These are phyloP conservation scores for Xiphophorus couchianus DNA, from an alignment of 2,113 vertebrate species.

Conservation along the genomic window DNA sequence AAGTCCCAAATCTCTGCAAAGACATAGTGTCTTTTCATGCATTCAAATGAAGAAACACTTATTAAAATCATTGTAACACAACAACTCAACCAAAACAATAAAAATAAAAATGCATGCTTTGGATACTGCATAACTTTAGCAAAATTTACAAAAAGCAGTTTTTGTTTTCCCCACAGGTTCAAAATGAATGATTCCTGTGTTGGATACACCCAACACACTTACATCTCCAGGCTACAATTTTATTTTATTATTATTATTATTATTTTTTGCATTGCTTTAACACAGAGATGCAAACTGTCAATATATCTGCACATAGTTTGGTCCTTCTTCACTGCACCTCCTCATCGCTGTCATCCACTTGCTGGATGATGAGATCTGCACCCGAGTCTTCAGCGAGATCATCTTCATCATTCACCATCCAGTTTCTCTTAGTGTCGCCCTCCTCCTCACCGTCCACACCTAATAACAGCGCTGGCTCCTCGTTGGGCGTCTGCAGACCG, in stretches of 20 bases:
- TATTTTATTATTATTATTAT: constrained; percentile 38
- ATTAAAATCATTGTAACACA: constrained; percentile 33
- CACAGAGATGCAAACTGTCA: background rate
- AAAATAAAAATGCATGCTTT: constrained; percentile 61
- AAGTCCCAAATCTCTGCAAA: constrained; percentile 22
- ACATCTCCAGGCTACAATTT: constrained; percentile 43
- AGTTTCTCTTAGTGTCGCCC: constrained; percentile 83
- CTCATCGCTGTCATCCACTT: constrained; percentile 95
- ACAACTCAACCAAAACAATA: constrained; percentile 44
- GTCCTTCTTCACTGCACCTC: constrained; percentile 82
- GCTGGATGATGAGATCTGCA: constrained; percentile 92
- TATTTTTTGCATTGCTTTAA: constrained; percentile 58
- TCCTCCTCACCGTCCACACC: constrained; percentile 88
- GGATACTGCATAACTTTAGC: constrained; percentile 60
- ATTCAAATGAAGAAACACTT: constrained; percentile 26
- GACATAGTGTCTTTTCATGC: constrained; percentile 43
- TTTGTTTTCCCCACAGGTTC: constrained; percentile 29
- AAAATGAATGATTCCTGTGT: constrained; percentile 34
- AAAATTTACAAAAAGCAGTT: constrained; percentile 36
- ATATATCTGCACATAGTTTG: constrained; percentile 34
- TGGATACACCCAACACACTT: constrained; percentile 39
- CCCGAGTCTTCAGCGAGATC: constrained; percentile 94
- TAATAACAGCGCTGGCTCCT: constrained; percentile 78
- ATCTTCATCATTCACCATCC: constrained; percentile 84
- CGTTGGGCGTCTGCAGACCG: constrained; percentile 75